Percentiles rank a stretch among this genome's conserved stretches.
phyloP scores from a whole-genome alignment of 2,888 invertebrate species.

The Pandemis cinnamomeana region DNA sequence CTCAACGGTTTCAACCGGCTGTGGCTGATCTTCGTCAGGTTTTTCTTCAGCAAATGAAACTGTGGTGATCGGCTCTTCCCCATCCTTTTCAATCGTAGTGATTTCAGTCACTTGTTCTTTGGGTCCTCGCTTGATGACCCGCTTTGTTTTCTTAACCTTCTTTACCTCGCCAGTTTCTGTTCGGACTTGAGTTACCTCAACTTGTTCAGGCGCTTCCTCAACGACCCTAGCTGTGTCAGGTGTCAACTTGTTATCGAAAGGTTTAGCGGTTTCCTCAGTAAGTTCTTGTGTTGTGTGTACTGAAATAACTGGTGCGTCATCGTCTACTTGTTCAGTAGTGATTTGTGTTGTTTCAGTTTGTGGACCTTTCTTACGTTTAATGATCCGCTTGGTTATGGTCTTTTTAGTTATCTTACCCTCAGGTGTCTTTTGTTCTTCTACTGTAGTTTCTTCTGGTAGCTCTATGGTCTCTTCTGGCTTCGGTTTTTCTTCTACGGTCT shows the following conservation, averaged over 20 bases:
- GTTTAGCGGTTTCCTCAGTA: constrained; percentile 51
- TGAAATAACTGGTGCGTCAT: constrained; percentile 53
- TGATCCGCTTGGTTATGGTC: constrained; percentile 45
- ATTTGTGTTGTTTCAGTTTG: constrained; percentile 47
- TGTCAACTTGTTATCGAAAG: constrained; percentile 53
- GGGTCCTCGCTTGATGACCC: constrained; percentile 72
- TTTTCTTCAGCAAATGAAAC: constrained; percentile 58
- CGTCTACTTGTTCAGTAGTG: constrained; percentile 45
- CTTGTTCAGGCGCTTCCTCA: constrained; percentile 61
- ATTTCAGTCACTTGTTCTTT: constrained; percentile 77
- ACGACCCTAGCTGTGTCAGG: constrained; percentile 52
- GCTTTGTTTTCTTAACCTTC: constrained; percentile 68
- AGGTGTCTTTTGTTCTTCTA: constrained; percentile 41
- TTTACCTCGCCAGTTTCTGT: constrained; percentile 62
- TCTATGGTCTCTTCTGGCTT: constrained; percentile 58
- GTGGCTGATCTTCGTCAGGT: constrained; percentile 40
- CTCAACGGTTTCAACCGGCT: constrained; percentile 49
- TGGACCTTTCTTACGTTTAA: constrained; percentile 55
- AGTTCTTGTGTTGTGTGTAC: constrained; percentile 53
- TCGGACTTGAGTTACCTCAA: constrained; percentile 66
- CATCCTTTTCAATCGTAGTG: constrained; percentile 71
- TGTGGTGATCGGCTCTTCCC: constrained; percentile 61
- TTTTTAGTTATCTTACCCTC: constrained; percentile 54
- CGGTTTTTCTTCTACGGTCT: background rate
- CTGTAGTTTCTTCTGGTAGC: constrained; percentile 50